Base-by-base conservation (phyloP, 2,888 invertebrate genomes). In the Adineta ricciae region DNA sequence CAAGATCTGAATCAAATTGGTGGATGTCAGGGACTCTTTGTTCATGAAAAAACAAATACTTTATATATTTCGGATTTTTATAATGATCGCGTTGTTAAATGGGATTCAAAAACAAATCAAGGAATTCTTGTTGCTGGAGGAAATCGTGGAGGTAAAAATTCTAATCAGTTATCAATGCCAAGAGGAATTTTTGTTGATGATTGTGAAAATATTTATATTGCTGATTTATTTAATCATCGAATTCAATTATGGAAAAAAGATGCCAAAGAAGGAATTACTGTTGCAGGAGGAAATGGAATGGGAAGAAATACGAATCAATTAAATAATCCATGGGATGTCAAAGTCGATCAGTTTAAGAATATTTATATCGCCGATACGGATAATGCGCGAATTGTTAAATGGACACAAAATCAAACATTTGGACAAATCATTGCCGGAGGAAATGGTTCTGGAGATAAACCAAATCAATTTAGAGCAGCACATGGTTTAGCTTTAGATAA, bases 81-180 rank as follows among this genome's bases (percentile, higher is more conserved):
- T 36, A 73, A 73, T 73, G 73, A 73, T 73, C 73, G 73, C 24
- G 38, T 73, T 73, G 73, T 73, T 7, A 73, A 73, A 73, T 73
- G 73, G 73, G 38, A 38, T 41, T 21, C 41, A 4, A 8, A 38
- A 21, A n/a, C 8, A 73, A 38, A 36, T 24, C 24, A 36, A 41
- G 41, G 73, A 5, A 16, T 41, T 1, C 9, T 73, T 36, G 73
- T 73, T n/a, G 73, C 73, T 3, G 73, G 73, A 1, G 14, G n/a
- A 4, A 7, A 14, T 41, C 14, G 0, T 9, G 11, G 73, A 1
- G 73, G 73, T 1, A 19, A 9, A 8, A 41, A 38, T 4, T 2
- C 73, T 2, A 14, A 73, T 41, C 73, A 73, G 24, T 16, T 73
- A 24, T 38, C 38, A 0, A 21, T 38, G 24, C 73, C 73, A 41